Evolutionary conservation across 2,797 vertebrate species (phyloP).

Genomic region (Pterois miles): DNA sequence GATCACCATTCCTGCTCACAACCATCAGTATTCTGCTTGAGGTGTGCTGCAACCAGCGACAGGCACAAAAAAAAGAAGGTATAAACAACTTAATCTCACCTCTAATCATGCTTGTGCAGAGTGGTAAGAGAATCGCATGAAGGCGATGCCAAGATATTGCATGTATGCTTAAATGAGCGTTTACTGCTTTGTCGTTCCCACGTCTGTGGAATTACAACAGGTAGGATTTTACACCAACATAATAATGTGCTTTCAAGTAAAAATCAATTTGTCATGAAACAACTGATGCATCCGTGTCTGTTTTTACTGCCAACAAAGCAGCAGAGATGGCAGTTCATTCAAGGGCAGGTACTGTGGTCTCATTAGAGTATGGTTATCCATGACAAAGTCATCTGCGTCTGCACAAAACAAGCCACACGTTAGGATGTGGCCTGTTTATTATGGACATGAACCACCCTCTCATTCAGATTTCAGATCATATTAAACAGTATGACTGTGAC

Average conservation of each 20-base stretch:
- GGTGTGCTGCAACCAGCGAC: constrained; percentile 56
- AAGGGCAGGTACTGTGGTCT: constrained; percentile 47
- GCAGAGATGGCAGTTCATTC: constrained; percentile 48
- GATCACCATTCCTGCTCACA: constrained; percentile 48
- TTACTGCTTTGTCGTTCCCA: constrained; percentile 51
- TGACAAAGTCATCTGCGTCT: constrained; percentile 52
- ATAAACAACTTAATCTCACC: constrained; percentile 78
- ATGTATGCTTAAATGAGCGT: constrained; percentile 49
- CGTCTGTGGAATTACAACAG: constrained; percentile 60
- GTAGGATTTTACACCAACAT: constrained; percentile 53
- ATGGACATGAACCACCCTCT: constrained; percentile 63
- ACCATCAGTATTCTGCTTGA: constrained; percentile 68
- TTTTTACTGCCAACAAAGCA: constrained; percentile 38
- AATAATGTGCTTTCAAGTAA: constrained; percentile 60
- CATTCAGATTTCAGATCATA: constrained; percentile 73
- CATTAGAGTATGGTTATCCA: constrained; percentile 66
- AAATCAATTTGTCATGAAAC: constrained; percentile 72
- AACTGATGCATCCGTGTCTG: constrained; percentile 50
- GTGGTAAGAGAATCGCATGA: constrained; percentile 66
- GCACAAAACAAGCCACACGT: constrained; percentile 52
- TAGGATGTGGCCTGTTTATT: constrained; percentile 67
- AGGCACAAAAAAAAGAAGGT: constrained; percentile 68
- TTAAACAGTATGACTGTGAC: constrained; percentile 74
- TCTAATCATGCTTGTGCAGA: constrained; percentile 67
- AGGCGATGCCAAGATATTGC: constrained; percentile 64